These are phyloP conservation scores for Choreutis nemorana DNA, from an alignment of 2,888 invertebrate species.

Conservation along the genomic window DNA sequence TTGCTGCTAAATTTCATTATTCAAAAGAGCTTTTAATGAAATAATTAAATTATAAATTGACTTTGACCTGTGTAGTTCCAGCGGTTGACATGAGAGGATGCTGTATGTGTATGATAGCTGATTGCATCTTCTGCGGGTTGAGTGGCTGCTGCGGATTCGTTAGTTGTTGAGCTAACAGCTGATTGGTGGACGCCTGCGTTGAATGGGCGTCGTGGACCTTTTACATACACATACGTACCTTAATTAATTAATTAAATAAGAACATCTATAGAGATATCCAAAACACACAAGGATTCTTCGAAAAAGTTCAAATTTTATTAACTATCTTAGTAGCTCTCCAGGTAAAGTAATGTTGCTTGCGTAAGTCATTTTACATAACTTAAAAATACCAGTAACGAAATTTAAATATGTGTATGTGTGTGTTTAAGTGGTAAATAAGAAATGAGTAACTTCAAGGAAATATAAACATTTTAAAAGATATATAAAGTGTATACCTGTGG, in stretches of 20 bases:
- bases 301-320: too few relatives aligned
- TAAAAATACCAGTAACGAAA: too few relatives aligned
- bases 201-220: slow-evolving; percentile 25
- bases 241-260: slow-evolving; percentile 3
- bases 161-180: slow-evolving; percentile 54
- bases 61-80: slow-evolving; percentile 41
- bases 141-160: slow-evolving; percentile 61
- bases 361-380: too few relatives aligned
- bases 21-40: background rate
- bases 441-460: too few relatives aligned
- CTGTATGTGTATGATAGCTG: slow-evolving; percentile 61
- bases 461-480: too few relatives aligned
- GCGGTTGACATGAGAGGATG: slow-evolving; percentile 54
- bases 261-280: too few relatives aligned
- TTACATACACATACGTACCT: background rate
- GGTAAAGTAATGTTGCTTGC: too few relatives aligned
- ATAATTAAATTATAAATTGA: background rate
- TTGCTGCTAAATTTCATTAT: background rate
- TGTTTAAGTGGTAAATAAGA: too few relatives aligned
- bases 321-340: too few relatives aligned
- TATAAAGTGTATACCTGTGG: slow-evolving; percentile 38
- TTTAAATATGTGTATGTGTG: too few relatives aligned
- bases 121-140: slow-evolving; percentile 60
- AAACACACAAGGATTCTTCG: too few relatives aligned
- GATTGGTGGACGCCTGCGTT: slow-evolving; percentile 54